phyloP scores from a whole-genome alignment of 2,113 vertebrate species.

The Toxotes chatareus region DNA sequence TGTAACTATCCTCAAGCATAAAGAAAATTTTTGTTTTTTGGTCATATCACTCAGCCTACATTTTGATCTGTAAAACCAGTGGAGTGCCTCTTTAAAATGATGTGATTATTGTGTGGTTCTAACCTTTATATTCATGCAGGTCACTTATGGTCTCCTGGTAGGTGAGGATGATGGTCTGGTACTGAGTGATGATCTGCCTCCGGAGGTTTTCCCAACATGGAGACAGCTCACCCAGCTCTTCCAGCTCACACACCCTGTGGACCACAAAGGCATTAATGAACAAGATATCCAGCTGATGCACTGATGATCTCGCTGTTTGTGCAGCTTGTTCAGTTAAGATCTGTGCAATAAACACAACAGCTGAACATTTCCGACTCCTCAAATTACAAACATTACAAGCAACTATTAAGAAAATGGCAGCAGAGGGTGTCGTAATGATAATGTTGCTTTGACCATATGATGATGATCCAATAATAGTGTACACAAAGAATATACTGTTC shows the following conservation, averaged over 20 bases:
- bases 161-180: slow-evolving; percentile 98
- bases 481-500: background rate
- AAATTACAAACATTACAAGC: background rate
- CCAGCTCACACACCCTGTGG: slow-evolving; percentile 94
- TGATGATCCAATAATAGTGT: background rate
- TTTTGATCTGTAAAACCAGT: background rate
- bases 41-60: background rate
- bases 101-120: slow-evolving; percentile 29
- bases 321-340: background rate
- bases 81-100: background rate
- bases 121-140: slow-evolving; percentile 97
- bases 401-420: background rate
- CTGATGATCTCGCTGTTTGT: background rate
- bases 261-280: background rate
- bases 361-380: background rate
- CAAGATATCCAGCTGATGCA: slow-evolving; percentile 10
- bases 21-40: too few species aligned
- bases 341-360: background rate
- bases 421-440: background rate
- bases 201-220: slow-evolving; percentile 98
- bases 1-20: background rate
- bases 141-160: slow-evolving; percentile 98
- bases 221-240: slow-evolving; percentile 96
- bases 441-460: background rate
- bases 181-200: slow-evolving; percentile 97